Conservation (phyloP, 2,888 invertebrate species). For the Euspilapteryx auroguttella region DNA sequence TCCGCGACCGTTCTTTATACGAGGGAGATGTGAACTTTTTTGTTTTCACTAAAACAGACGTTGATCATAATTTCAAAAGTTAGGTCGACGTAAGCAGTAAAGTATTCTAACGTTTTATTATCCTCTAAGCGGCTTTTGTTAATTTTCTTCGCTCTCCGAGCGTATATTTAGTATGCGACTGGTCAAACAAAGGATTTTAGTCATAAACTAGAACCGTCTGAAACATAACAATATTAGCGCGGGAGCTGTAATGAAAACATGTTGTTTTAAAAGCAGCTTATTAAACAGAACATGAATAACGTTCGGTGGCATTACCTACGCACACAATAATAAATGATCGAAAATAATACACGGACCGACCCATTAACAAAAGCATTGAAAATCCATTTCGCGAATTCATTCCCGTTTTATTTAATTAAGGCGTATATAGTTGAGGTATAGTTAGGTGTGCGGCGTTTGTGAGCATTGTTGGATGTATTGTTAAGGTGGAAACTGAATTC, state of each 20-base stretch:
- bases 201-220: constrained; percentile 19
- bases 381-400: constrained; percentile 58
- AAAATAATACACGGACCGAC: constrained; percentile 48
- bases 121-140: too few species aligned
- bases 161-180: neutral
- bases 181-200: constrained; percentile 14
- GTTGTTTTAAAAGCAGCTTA: constrained; percentile 56
- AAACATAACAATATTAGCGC: constrained; percentile 29
- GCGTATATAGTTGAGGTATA: too few species aligned
- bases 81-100: too few species aligned
- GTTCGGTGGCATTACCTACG: constrained; percentile 40
- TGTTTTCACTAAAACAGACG: neutral
- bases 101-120: too few species aligned
- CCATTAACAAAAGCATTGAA: constrained; percentile 58
- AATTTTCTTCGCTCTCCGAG: too few species aligned
- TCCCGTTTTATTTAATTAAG: constrained; percentile 61
- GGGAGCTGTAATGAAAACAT: constrained; percentile 39
- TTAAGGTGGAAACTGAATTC: too few species aligned
- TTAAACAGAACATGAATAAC: constrained; percentile 52
- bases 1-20: constrained; percentile 1
- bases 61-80: too few species aligned
- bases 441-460: too few species aligned
- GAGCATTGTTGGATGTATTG: too few species aligned
- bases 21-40: neutral
- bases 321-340: constrained; percentile 45